Percentiles rank a stretch among this genome's conserved stretches.
These are phyloP conservation scores for Simalia tracyae DNA, from an alignment of 2,797 vertebrate genomes.

Conservation along the genomic window DNA sequence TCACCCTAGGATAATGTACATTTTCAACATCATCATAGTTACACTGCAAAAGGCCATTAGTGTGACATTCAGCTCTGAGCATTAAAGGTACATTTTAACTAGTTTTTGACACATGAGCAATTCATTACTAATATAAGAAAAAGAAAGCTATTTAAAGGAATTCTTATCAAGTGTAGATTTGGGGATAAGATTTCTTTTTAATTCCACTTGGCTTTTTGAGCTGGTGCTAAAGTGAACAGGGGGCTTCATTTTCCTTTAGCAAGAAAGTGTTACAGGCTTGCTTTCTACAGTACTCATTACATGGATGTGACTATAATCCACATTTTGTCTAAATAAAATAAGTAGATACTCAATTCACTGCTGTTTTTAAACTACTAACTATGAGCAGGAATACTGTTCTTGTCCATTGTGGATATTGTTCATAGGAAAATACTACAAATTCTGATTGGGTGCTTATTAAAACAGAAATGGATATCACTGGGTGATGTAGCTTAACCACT, in stretches of 20 bases:
- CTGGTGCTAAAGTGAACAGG: slow-evolving; percentile 37
- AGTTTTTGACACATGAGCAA: background rate
- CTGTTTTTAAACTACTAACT: background rate
- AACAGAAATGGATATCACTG: slow-evolving; percentile 29
- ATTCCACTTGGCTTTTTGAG: background rate
- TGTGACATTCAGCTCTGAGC: background rate
- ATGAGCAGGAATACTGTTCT: slow-evolving; percentile 23
- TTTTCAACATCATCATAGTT: slow-evolving; percentile 18
- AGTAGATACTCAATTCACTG: background rate
- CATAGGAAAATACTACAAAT: slow-evolving; percentile 34
- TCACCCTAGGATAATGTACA: background rate
- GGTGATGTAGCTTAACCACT: slow-evolving; percentile 40
- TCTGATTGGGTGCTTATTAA: slow-evolving; percentile 51
- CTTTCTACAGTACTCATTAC: rapidly evolving
- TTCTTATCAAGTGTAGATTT: background rate
- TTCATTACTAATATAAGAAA: background rate
- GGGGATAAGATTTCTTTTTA: background rate
- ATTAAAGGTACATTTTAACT: background rate
- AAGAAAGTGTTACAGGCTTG: background rate
- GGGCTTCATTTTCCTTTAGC: background rate
- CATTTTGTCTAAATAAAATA: slow-evolving; percentile 21
- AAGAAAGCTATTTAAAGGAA: slow-evolving; percentile 2
- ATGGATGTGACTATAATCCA: background rate
- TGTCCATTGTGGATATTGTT: slow-evolving; percentile 39
- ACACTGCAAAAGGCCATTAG: background rate